Evolutionary conservation across 2,888 invertebrate species (phyloP).

Genomic region (Anoplius nigerrimus): DNA sequence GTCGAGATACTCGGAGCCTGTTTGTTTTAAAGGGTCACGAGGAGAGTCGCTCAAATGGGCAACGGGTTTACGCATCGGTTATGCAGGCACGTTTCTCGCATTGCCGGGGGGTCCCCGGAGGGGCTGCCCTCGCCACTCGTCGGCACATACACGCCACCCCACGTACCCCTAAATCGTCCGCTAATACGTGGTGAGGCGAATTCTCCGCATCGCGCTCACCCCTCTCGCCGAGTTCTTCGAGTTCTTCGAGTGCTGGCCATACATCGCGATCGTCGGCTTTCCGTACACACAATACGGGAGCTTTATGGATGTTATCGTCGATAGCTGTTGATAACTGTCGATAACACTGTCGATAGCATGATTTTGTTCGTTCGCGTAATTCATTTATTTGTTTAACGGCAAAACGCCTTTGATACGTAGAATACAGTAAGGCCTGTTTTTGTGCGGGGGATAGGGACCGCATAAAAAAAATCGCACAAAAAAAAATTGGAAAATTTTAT

Average conservation of each 20-base stretch:
- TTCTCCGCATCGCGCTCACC: conserved; percentile 17
- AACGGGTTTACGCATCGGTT: conserved; percentile 66
- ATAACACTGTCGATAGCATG: too few relatives aligned
- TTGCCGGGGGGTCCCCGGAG: conserved; percentile 42
- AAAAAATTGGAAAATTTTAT: too few relatives aligned
- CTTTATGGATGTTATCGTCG: too few relatives aligned
- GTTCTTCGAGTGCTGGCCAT: background rate
- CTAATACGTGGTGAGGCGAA: conserved; percentile 47
- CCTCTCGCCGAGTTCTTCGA: background rate
- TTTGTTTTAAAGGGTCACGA: conserved; percentile 70
- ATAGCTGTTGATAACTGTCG: too few relatives aligned
- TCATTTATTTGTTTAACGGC: too few relatives aligned
- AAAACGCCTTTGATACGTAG: too few relatives aligned
- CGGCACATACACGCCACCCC: conserved; percentile 21
- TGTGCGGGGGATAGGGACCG: too few relatives aligned
- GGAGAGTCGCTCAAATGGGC: conserved; percentile 69
- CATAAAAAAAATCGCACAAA: too few relatives aligned
- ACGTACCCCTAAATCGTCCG: conserved; percentile 46
- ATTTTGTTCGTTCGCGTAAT: too few relatives aligned
- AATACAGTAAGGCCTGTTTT: too few relatives aligned
- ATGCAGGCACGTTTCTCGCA: conserved; percentile 54
- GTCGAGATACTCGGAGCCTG: conserved; percentile 49
- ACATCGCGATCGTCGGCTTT: background rate
- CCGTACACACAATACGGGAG: too few relatives aligned
- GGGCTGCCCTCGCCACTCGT: conserved; percentile 19